These are phyloP conservation scores for Pithys albifrons DNA, from an alignment of 2,113 vertebrate genomes.

Conservation along the genomic window DNA sequence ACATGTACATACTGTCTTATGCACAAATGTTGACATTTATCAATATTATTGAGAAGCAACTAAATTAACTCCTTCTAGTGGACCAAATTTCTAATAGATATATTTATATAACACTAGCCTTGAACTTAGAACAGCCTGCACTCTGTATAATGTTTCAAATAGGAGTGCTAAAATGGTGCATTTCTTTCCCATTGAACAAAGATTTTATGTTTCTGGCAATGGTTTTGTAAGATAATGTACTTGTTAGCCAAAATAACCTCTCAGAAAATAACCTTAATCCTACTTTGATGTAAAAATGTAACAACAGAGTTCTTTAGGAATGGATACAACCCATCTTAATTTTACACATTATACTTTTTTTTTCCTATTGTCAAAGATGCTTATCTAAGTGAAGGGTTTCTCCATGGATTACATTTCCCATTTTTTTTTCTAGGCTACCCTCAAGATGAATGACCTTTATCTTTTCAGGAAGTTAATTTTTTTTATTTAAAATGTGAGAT, in stretches of 20 bases:
- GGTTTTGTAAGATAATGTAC: slow-evolving; percentile 31
- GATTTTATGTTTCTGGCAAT: slow-evolving; percentile 51
- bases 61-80: background rate
- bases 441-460: slow-evolving; percentile 34
- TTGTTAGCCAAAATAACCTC: slow-evolving; percentile 37
- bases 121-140: background rate
- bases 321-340: background rate
- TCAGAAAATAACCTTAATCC: slow-evolving; percentile 29
- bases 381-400: slow-evolving; percentile 15
- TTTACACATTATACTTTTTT: background rate
- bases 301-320: background rate
- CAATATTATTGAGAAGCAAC: background rate
- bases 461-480: slow-evolving; percentile 39
- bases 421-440: background rate
- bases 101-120: background rate
- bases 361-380: background rate
- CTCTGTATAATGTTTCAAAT: slow-evolving; percentile 45
- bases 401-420: background rate
- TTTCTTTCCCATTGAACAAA: slow-evolving; percentile 13
- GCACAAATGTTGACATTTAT: slow-evolving; percentile 1
- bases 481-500: slow-evolving; percentile 57
- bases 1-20: background rate
- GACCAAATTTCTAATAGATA: background rate
- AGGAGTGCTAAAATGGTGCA: background rate
- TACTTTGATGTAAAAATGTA: slow-evolving; percentile 53